These are phyloP conservation scores for Prosapia bicincta DNA, from an alignment of 2,888 invertebrate genomes.

Conservation along the genomic window DNA sequence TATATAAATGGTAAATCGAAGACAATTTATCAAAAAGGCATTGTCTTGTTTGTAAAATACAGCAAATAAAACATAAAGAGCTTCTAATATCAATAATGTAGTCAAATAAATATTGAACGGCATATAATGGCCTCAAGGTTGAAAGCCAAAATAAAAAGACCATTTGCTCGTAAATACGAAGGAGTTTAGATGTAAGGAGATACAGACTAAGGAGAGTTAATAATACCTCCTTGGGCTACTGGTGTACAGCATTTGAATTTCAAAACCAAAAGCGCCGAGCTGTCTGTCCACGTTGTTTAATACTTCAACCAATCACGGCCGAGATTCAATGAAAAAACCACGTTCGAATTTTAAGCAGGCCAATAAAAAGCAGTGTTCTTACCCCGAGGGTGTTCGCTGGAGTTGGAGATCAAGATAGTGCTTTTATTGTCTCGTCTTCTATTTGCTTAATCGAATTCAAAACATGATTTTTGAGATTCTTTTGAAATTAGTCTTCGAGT, in stretches of 20 bases:
- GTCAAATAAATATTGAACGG: constrained; percentile 24
- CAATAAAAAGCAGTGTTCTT: constrained; percentile 19
- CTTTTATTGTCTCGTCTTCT: constrained; percentile 27
- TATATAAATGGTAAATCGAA: neutral
- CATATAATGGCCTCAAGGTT: constrained; percentile 1
- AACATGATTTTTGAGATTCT: constrained; percentile 29
- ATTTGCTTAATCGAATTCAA: constrained; percentile 25
- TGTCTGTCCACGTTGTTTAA: constrained; percentile 27
- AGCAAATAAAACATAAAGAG: neutral
- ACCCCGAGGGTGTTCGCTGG: constrained; percentile 2
- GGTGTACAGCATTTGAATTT: constrained; percentile 24
- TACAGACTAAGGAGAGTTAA: constrained; percentile 4
- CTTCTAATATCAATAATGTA: constrained; percentile 20
- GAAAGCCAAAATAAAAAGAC: neutral
- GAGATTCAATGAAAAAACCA: constrained; percentile 27
- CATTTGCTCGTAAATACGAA: constrained; percentile 1
- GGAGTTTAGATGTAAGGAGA: neutral
- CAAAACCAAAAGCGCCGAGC: constrained; percentile 27
- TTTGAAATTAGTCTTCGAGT: constrained; percentile 23
- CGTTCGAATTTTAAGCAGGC: constrained; percentile 28
- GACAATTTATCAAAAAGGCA: neutral
- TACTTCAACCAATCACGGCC: constrained; percentile 24
- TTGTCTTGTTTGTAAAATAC: neutral
- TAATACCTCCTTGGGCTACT: constrained; percentile 22
- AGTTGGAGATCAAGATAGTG: constrained; percentile 15